These are phyloP conservation scores for Morus bassanus DNA, from an alignment of 2,797 vertebrate species.

Conservation along the genomic window DNA sequence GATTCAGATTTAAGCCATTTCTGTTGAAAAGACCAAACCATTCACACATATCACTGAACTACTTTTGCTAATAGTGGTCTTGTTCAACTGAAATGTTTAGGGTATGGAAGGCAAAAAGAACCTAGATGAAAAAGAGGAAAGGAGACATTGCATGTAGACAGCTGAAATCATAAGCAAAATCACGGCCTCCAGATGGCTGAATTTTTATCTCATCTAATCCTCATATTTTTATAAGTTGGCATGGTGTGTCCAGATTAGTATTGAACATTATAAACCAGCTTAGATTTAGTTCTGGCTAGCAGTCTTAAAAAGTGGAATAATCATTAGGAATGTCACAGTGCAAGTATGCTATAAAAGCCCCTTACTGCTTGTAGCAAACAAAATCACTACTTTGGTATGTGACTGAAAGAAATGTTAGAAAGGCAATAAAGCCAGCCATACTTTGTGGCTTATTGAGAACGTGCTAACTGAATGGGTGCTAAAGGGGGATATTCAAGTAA, in stretches of 20 bases:
- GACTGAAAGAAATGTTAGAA: neutral
- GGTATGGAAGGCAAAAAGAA: neutral
- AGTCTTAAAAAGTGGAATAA: conserved; percentile 29
- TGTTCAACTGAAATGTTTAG: neutral
- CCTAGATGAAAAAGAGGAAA: neutral
- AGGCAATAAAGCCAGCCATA: neutral
- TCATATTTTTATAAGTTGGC: conserved; percentile 50
- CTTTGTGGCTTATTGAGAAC: neutral
- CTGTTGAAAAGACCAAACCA: neutral
- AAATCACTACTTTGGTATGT: neutral
- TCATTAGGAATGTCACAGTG: neutral
- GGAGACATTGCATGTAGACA: conserved; percentile 3
- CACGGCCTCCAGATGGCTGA: conserved; percentile 46
- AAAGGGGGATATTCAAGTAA: neutral
- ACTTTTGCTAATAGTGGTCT: neutral
- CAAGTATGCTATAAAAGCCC: neutral
- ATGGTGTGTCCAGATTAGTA: conserved; percentile 14
- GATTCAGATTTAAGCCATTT: neutral
- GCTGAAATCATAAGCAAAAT: conserved; percentile 52
- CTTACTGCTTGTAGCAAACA: neutral
- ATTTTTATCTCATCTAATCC: conserved; percentile 60
- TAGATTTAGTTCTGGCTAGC: conserved; percentile 11
- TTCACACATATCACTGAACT: neutral
- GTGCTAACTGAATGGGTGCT: neutral
- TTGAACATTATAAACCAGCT: conserved; percentile 37